Base-by-base conservation (phyloP, 2,888 invertebrate species). In the Drosophila stalkeri region DNA sequence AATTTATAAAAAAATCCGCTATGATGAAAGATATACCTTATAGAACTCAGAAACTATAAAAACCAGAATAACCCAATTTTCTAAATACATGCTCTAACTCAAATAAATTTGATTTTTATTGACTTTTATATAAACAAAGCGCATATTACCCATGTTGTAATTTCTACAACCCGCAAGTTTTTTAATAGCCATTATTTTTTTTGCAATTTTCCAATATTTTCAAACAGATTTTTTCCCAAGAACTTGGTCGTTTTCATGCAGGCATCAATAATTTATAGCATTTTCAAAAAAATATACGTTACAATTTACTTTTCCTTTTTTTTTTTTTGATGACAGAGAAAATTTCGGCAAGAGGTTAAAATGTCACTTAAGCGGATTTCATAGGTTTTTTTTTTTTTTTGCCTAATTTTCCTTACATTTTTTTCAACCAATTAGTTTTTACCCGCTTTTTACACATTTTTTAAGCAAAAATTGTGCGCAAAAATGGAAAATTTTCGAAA, bases 341-440 rank as follows among this genome's bases (percentile, higher is more conserved):
- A 64, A 59, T 62, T 54, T 16, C 66, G 70, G 65, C 49, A 86
- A 87, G 80, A 87, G 86, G 90, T 90, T 87, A 84, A 84, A 84
- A 87, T 89, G 90, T 86, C 90, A 90, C 78, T 80, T 89, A 77
- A 87, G 82, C 85, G 61, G 85, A 89, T 86, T 85, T 63, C 11
- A 11, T 18, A 66, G 16, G n/a, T 27, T 16, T 11, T 39, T 54
- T 67, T 66, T 75, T 54, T 67, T 66, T 75, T 77, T 57, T 27
- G 3, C 20, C 31, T 2, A 20, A 33, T 57, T 44, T 57, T 57
- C 33, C 57, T 18, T 43, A 47, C 5, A 56, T 57, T 75, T 75
- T 46, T 82, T 74, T 74, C 62, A 27, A 54, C 31, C 81, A 77
- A 72, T 77, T 75, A 66, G 51, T 73, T 73, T 80, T 72, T 47